Evolutionary conservation across 1,140 invertebrate genomes (phyloP).

Genomic region (Papilio dardanus): DNA sequence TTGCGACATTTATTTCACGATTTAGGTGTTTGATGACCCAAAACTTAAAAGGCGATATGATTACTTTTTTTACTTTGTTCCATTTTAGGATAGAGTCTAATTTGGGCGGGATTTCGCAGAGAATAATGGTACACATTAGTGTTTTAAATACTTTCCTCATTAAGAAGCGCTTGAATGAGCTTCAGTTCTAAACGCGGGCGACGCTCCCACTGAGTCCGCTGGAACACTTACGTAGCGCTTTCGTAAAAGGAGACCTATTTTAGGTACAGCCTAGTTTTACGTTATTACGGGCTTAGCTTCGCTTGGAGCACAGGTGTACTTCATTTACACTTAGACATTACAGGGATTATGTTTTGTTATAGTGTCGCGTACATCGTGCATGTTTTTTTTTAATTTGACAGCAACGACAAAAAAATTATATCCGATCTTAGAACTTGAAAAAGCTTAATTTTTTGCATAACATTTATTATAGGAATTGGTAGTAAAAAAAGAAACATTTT

Average conservation of each 20-base stretch:
- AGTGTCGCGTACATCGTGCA: neutral
- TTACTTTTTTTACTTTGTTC: neutral
- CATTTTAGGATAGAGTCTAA: neutral
- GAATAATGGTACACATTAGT: constrained; percentile 28
- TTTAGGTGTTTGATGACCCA: neutral
- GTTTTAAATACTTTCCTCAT: constrained; percentile 22
- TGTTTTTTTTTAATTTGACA: too few species aligned
- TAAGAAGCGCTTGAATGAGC: constrained; percentile 40
- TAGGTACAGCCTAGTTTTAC: constrained; percentile 43
- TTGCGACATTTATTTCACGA: neutral
- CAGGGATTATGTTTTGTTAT: neutral
- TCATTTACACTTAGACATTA: neutral
- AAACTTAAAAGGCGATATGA: neutral
- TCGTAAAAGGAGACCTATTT: constrained; percentile 47
- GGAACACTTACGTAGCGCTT: constrained; percentile 22
- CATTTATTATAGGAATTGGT: too few species aligned
- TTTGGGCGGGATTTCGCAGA: neutral
- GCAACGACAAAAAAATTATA: too few species aligned
- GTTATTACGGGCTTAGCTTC: neutral
- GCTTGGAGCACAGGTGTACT: neutral
- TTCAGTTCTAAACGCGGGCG: constrained; percentile 31
- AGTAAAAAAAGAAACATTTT: neutral
- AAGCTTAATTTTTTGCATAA: too few species aligned
- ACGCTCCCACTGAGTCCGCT: constrained; percentile 19
- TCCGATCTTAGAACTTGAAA: too few species aligned